Evolutionary conservation across 2,113 vertebrate genomes (phyloP), one percentile per base, ranked within the genome.

Genomic region (Malaclemys terrapin): DNA sequence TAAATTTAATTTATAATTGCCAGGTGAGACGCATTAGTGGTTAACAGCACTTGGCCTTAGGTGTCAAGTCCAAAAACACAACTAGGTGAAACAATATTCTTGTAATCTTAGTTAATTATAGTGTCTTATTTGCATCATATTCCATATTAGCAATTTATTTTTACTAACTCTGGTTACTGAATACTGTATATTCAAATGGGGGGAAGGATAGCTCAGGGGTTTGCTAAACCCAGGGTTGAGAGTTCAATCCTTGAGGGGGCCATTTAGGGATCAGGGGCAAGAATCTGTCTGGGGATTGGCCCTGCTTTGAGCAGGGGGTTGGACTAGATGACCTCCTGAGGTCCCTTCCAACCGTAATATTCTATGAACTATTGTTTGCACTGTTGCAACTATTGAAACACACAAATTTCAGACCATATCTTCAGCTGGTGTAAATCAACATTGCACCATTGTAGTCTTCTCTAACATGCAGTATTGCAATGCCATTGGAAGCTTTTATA

Each of bases 11-110:
- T 0, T 1, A 52, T 1, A 75, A 3, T 6, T 42, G 20, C 20
- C 47, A 80, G 78, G 31, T 0, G 0, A 65, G 5, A 5, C 42
- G 80, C 22, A 87, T 0, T 29, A 10, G 22, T 49, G 29, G 89
- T 11, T 1, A 1, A 42, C 2, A 38, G 56, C 4, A 84, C 24
- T 56, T 75, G 38, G 19, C 47, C 19, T 94, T 50, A 45, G 19
- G 38, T 87, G 85, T 85, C 76, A 65, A 75, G 81, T 80, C 47
- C 7, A 52, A 92, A 65, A 94, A 80, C 10, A 62, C 3, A 25
- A 1, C 1, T 12, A 53, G 57, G 8, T 35, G 65, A 1, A 6
- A 49, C 6, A 3, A 2, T n/a, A 9, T 19, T 89, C 12, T 78
- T 78, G 79, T 0, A 0, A 16, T 6, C 1, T 17, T 83, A 20